Base-by-base conservation (phyloP, 2,113 vertebrate species). In the Clarias gariepinus region DNA sequence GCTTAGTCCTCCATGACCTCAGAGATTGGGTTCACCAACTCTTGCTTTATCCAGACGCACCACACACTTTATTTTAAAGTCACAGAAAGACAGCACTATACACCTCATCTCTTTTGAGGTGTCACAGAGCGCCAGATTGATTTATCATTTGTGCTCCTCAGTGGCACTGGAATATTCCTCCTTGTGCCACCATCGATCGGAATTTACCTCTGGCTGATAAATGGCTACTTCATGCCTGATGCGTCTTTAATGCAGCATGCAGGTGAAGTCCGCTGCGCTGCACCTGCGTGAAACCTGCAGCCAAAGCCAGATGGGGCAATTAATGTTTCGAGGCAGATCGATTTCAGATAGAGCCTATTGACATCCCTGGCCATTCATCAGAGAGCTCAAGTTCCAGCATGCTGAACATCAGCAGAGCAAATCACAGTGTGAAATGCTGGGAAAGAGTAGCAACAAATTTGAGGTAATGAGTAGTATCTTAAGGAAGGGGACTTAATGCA, bases 191-290 rank as follows among this genome's bases (percentile, higher is more conserved):
- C 68, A 90, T 89, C 86, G 91, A 90, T 90, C 83, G 73, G 74
- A 85, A 85, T 88, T 87, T 87, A 87, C 90, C 88, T 88, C 87
- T 86, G 85, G 86, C 89, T 89, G 88, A 90, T 90, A 87, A 90
- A 89, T 83, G 76, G 87, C 84, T 82, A 86, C 87, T 90, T 91
- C 87, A 88, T 77, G 88, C 88, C 79, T 52, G 33, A 81, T 55
- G 73, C 81, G 80, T 86, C 52, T 85, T 81, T 90, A 88, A 88
- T 87, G 87, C 82, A 78, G 73, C 81, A 85, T 85, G 30, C 81
- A 81, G 83, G 77, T 87, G 64, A 86, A 79, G 79, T 82, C 64
- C 69, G 73, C 80, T 79, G 87, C 36, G 63, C 41, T 61, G 63
- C 25, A 74, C 87, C 83, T 76, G 16, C 61, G 36, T 53, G 21